Conservation (phyloP, 2,888 invertebrate genomes). For the Nebria brevicollis region DNA sequence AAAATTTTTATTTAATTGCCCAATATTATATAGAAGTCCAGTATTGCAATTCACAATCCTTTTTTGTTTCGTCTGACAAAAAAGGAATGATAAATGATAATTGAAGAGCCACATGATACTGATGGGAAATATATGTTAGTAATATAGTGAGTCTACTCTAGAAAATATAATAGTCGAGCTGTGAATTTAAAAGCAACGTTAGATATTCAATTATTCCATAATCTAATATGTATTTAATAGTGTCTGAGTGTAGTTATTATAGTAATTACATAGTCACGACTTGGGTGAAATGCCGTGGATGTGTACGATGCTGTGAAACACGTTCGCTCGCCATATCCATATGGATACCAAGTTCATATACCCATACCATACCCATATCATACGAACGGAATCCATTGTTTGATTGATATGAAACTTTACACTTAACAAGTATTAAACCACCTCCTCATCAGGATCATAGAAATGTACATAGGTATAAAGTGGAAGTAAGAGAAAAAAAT, state of each 20-base stretch:
- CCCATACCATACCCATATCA: not conserved
- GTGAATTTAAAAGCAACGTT: conserved; percentile 38
- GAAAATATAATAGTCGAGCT: conserved; percentile 22
- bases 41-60: too few relatives aligned
- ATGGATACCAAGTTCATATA: not conserved
- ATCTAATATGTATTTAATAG: conserved; percentile 46
- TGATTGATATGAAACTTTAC: conserved; percentile 35
- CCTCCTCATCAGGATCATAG: too few relatives aligned
- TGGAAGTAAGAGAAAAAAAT: not conserved
- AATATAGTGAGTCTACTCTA: not conserved
- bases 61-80: not conserved
- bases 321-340: conserved; percentile 8
- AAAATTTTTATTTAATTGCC: too few relatives aligned
- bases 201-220: conserved; percentile 45
- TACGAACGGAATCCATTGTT: conserved; percentile 18
- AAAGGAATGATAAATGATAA: not conserved
- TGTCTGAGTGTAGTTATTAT: conserved; percentile 41
- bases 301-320: conserved; percentile 14
- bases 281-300: conserved; percentile 33
- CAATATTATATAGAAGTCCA: too few relatives aligned
- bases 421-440: conserved; percentile 9
- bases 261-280: conserved; percentile 43
- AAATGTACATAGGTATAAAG: not conserved
- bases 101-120: not conserved
- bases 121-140: conserved; percentile 7